phyloP scores from a whole-genome alignment of 2,888 invertebrate species.

The Tridacna gigas region DNA sequence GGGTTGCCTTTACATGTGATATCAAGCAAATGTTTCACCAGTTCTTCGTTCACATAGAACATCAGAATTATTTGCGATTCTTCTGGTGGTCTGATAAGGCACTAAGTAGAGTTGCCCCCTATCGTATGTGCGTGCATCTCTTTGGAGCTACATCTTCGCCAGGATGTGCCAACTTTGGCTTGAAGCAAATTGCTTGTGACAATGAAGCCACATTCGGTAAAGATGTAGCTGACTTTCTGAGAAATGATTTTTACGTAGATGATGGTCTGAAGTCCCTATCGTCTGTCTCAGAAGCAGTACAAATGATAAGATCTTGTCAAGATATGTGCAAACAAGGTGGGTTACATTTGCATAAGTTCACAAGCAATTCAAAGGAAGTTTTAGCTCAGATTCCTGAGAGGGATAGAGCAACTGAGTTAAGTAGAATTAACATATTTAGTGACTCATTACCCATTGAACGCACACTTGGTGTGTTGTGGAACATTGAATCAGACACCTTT shows the following conservation, averaged over 20 bases:
- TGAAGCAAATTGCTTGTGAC: constrained; percentile 23
- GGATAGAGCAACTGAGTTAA: constrained; percentile 38
- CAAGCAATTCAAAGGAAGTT: constrained; percentile 56
- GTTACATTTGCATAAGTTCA: constrained; percentile 55
- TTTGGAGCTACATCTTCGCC: constrained; percentile 59
- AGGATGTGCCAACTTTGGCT: constrained; percentile 48
- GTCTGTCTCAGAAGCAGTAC: constrained; percentile 28
- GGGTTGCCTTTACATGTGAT: background rate
- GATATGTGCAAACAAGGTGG: constrained; percentile 45
- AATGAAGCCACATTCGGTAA: constrained; percentile 28
- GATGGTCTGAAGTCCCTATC: constrained; percentile 38
- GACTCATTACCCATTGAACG: constrained; percentile 48
- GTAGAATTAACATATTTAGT: constrained; percentile 16
- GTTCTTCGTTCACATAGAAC: background rate
- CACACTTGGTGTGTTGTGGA: constrained; percentile 57
- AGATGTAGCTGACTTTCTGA: constrained; percentile 26
- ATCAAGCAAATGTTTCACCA: constrained; percentile 1
- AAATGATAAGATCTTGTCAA: constrained; percentile 23
- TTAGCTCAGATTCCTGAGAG: constrained; percentile 32
- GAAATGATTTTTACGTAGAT: constrained; percentile 42
- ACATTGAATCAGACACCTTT: constrained; percentile 53
- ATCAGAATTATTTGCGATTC: background rate
- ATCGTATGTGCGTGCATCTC: background rate
- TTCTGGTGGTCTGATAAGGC: background rate
- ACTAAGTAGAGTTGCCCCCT: background rate